Evolutionary conservation across 2,113 vertebrate species (phyloP).

Genomic region (Onychostoma macrolepis): DNA sequence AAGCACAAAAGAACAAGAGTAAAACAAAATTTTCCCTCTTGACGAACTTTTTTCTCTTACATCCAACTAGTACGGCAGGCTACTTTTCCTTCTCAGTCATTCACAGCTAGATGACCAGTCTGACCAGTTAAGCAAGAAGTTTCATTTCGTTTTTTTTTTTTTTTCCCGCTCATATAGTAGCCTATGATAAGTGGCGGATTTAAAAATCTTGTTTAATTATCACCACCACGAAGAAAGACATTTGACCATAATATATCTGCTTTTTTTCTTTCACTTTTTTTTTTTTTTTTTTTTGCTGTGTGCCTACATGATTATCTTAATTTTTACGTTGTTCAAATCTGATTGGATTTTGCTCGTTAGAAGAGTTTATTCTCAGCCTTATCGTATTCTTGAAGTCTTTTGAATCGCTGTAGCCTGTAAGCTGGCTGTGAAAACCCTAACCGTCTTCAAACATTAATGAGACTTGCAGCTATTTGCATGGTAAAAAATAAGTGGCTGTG

Average conservation of each 20-base stretch:
- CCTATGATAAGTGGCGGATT: no score
- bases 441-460: not conserved
- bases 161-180: no score
- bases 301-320: no score
- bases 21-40: no score
- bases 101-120: not conserved
- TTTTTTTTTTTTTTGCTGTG: not conserved
- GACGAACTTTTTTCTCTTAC: not conserved
- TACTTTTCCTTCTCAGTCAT: not conserved
- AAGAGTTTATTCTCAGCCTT: no score
- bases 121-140: not conserved
- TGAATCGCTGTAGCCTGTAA: not conserved
- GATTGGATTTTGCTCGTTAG: not conserved
- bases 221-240: not conserved
- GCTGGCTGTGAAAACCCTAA: not conserved
- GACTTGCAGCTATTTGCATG: no score
- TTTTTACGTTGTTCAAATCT: not conserved
- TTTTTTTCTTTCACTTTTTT: constrained; percentile 43
- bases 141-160: not conserved
- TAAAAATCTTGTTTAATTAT: no score
- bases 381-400: not conserved
- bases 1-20: not conserved
- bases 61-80: not conserved
- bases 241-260: not conserved
- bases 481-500: not conserved